Evolutionary conservation across 1,140 invertebrate species (phyloP).

Genomic region (Drosophila pseudoananassae): DNA sequence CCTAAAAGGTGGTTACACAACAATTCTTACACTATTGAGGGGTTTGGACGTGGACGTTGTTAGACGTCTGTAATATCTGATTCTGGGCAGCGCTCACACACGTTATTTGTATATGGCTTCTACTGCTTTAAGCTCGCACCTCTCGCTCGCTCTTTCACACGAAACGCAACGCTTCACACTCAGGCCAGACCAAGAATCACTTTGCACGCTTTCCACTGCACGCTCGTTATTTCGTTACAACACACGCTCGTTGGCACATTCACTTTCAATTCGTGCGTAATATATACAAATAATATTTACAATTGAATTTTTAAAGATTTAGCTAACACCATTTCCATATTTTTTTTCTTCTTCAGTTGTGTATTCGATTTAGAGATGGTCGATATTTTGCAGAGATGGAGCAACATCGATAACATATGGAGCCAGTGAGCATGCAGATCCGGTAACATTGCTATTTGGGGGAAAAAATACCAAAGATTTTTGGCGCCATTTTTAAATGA

Average conservation of each 20-base stretch:
- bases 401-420: no score
- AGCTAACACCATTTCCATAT: conserved; percentile 50
- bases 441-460: no score
- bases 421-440: no score
- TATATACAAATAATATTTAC: conserved; percentile 76
- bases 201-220: conserved; percentile 54
- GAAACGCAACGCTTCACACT: conserved; percentile 69
- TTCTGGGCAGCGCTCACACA: conserved; percentile 55
- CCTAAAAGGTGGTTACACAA: conserved; percentile 75
- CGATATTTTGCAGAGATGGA: background rate
- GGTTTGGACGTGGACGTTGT: conserved; percentile 56
- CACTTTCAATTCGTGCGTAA: conserved; percentile 75
- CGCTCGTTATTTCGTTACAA: conserved; percentile 67
- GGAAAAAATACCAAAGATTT: no score
- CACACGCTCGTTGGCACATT: conserved; percentile 70
- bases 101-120: conserved; percentile 47
- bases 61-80: conserved; percentile 61
- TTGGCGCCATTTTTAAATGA: no score
- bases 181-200: conserved; percentile 72
- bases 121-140: conserved; percentile 40
- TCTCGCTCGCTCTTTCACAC: conserved; percentile 74
- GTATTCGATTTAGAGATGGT: conserved; percentile 15
- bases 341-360: conserved; percentile 21
- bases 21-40: conserved; percentile 76
- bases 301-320: conserved; percentile 67